These are phyloP conservation scores for Halcyon badia DNA, from an alignment of 2,797 vertebrate species.

Conservation along the genomic window DNA sequence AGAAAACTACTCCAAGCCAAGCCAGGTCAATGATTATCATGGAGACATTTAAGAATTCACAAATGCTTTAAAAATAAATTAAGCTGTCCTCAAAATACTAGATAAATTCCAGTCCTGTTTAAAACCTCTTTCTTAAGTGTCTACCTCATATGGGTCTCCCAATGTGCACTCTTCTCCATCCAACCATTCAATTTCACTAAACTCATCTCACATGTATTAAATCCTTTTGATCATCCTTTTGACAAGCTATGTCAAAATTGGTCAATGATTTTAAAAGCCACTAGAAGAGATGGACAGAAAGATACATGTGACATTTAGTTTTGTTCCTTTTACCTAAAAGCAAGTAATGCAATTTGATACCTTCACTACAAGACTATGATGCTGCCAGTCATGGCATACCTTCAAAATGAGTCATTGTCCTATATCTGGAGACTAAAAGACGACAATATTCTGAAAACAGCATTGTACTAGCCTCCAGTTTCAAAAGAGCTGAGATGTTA, in stretches of 20 bases:
- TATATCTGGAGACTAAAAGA: neutral
- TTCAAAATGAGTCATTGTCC: neutral
- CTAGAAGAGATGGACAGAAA: neutral
- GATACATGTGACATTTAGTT: neutral
- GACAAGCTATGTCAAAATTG: neutral
- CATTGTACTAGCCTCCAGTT: neutral
- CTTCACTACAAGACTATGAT: neutral
- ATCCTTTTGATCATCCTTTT: neutral
- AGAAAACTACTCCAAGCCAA: neutral
- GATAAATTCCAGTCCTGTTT: neutral
- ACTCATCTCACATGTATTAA: neutral
- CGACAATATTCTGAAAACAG: neutral
- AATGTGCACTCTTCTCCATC: rapidly evolving
- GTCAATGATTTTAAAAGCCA: neutral
- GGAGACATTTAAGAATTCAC: neutral
- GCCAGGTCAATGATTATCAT: neutral
- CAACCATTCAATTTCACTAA: neutral
- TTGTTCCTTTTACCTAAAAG: neutral
- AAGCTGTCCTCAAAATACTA: neutral
- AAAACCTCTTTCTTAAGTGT: neutral
- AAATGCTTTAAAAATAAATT: neutral
- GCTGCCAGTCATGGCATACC: neutral
- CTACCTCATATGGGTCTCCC: neutral
- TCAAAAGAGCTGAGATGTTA: neutral
- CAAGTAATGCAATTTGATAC: neutral